phyloP scores from a whole-genome alignment of 2,888 invertebrate genomes.

The Odontocerum albicorne region DNA sequence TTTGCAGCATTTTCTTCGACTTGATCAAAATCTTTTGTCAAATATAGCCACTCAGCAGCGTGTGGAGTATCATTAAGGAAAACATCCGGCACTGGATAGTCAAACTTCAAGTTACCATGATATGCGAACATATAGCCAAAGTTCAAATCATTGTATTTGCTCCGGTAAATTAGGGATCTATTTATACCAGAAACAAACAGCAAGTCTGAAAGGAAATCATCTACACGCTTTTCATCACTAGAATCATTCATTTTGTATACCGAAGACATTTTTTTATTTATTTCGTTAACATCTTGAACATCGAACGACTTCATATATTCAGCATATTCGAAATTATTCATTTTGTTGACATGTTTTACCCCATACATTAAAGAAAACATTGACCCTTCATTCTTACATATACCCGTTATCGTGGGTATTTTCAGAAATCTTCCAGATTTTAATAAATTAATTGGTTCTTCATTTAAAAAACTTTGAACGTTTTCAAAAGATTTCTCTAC shows the following conservation, averaged over 20 bases:
- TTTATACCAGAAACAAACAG: conserved; percentile 19
- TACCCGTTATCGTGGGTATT: conserved; percentile 56
- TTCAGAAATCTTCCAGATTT: conserved; percentile 46
- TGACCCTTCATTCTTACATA: conserved; percentile 59
- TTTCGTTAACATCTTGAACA: conserved; percentile 40
- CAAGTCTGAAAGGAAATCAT: conserved; percentile 23
- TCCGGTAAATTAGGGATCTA: conserved; percentile 7
- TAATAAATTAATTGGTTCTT: conserved; percentile 52
- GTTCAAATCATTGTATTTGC: neutral
- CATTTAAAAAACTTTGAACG: conserved; percentile 14
- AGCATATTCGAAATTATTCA: conserved; percentile 11
- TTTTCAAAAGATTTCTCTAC: conserved; percentile 20
- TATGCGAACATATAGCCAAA: conserved; percentile 11
- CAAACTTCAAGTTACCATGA: too few relatives aligned
- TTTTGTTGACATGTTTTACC: neutral
- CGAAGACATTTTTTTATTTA: conserved; percentile 42
- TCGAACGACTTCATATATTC: conserved; percentile 13
- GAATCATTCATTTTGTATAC: conserved; percentile 40
- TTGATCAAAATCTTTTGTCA: too few relatives aligned
- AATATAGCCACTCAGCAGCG: too few relatives aligned
- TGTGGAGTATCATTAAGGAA: too few relatives aligned
- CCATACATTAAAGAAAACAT: conserved; percentile 37
- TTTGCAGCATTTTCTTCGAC: too few relatives aligned
- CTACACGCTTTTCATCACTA: conserved; percentile 6
- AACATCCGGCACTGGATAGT: too few relatives aligned